Evolutionary conservation across 2,113 vertebrate genomes (phyloP).

Genomic region (Ammospiza nelsoni): DNA sequence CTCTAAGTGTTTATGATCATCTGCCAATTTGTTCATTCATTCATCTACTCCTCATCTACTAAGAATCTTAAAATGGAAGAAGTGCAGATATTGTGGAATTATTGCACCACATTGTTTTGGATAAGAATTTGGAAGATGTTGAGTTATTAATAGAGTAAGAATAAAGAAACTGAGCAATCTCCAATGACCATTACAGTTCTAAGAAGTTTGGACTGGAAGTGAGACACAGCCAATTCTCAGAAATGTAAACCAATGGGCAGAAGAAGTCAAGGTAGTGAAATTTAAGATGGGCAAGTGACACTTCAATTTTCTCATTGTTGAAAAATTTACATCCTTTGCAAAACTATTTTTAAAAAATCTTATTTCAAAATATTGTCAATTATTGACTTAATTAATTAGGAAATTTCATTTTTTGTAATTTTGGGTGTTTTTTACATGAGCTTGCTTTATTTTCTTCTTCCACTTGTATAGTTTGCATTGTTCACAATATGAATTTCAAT

Average conservation of each 20-base stretch:
- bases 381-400: background rate
- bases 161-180: background rate
- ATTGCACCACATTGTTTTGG: background rate
- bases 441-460: background rate
- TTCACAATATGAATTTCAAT: background rate
- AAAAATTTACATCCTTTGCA: background rate
- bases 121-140: background rate
- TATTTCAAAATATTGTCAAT: background rate
- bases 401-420: background rate
- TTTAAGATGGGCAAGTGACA: background rate
- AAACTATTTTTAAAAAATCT: background rate
- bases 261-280: background rate
- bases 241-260: background rate
- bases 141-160: background rate
- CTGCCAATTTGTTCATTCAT: background rate
- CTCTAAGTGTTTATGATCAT: background rate
- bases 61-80: background rate
- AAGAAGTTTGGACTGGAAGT: background rate
- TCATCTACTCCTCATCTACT: background rate
- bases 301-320: background rate
- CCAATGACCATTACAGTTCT: background rate
- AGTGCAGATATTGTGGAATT: background rate
- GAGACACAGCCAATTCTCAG: background rate
- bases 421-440: background rate
- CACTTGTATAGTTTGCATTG: background rate